Base-by-base conservation (phyloP, 2,888 invertebrate genomes). In the Tinea pellionella region DNA sequence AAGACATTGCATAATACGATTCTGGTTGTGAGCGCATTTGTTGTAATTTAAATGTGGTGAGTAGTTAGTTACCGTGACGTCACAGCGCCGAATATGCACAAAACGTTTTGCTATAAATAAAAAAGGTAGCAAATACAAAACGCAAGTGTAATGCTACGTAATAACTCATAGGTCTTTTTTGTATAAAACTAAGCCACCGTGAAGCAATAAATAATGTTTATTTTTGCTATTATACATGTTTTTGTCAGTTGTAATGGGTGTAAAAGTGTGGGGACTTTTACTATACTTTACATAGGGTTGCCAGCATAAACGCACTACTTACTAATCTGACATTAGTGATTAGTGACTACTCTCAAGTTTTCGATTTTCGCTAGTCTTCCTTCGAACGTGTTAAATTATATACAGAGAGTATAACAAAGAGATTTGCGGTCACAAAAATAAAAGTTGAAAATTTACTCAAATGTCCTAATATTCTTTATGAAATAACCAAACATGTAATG, bases 181-280 rank as follows among this genome's bases (percentile, higher is more conserved):
- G 84, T 85, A 80, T 74, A 74, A 72, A 78, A 78, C 80, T 86
- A 86, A 87, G 85, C 81, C 87, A 83, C 78, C 86, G 85, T 87
- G 86, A 87, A 84, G 81, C 84, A 75, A 86, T 86, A 87, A 85
- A 87, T 87, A 84, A 81, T 86, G 82, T 87, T 87, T 86, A 87
- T 87, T 85, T 86, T 82, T 81, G 82, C 84, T 85, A 86, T 87
- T 87, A 85, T 85, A 84, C 84, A 78, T 77, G 81, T 80, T 85
- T 84, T 84, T 86, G 86, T 86, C 80, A 79, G 80, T 78, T 73
- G 82, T 82, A 80, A 84, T 82, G 83, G 83, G 75, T 78, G 80
- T 77, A 75, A 68, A 75, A 76, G 65, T 73, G 69, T 58, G 57
- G 60, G 30, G 60, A 53, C 24, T 51, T 53, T 60, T 15, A 11